Conservation (phyloP, 2,888 invertebrate species). For the Stenurella melanura region DNA sequence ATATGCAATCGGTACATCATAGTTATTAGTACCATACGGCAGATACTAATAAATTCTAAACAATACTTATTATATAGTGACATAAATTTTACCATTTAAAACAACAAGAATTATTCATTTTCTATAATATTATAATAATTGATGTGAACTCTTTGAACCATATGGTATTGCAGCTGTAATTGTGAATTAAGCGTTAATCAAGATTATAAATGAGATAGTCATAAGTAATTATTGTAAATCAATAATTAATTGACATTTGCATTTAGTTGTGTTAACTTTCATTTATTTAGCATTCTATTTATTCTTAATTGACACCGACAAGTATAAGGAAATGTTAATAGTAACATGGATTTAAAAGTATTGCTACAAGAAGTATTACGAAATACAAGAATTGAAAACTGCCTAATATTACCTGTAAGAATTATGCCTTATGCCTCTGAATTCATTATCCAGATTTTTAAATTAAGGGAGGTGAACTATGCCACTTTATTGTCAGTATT, state of each 20-base stretch:
- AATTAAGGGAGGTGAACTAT: too few relatives aligned
- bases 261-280: not conserved
- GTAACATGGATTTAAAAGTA: not conserved
- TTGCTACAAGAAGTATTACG: not conserved
- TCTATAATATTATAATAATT: not conserved
- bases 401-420: too few relatives aligned
- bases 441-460: too few relatives aligned
- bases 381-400: too few relatives aligned
- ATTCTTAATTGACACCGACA: not conserved
- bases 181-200: not conserved
- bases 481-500: too few relatives aligned
- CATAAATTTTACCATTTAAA: not conserved
- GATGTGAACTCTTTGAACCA: not conserved
- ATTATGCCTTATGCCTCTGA: too few relatives aligned
- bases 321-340: not conserved
- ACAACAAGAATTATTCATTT: not conserved
- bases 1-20: not conserved
- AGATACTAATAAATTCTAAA: not conserved
- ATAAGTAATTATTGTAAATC: not conserved
- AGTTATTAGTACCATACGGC: not conserved
- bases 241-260: not conserved
- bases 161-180: constrained; percentile 10
- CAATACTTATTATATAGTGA: not conserved
- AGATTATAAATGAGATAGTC: not conserved
- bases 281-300: constrained; percentile 3